Base-by-base conservation (phyloP, 2,113 vertebrate species). In the Lampris megalopsis region DNA sequence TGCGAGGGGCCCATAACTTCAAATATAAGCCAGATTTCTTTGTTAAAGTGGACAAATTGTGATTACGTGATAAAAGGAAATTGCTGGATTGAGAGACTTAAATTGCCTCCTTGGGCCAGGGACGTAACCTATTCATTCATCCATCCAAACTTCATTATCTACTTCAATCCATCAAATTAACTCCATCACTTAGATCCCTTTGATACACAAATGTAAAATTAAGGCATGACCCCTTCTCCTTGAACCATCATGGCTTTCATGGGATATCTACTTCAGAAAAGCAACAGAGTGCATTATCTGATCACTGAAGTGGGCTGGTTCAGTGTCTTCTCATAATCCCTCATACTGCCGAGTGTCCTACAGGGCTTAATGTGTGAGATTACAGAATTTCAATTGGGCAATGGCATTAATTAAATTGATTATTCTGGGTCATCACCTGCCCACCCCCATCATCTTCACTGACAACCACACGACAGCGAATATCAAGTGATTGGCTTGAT, bases 351-450 rank as follows among this genome's bases (percentile, higher is more conserved):
- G 49, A 43, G 37, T 64, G 9, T 38, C 48, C 45, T 40, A 60
- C 13, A 49, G 8, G 36, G 9, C 37, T 24, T 24, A 24, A 9
- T 41, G 24, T 13, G 36, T 6, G 5, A 36, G 47, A 5, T 9
- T 49, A 41, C 11, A 24, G 24, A 24, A 8, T 52, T n/a, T n/a
- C 11, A 36, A 52, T 11, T 66, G 48, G 10, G 10, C 13, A 47
- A 5, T 66, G 63, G 53, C 63, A 41, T 49, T 66, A 7, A 66
- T 53, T 49, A 64, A 48, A 49, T 49, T 64, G 47, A 64, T 64
- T 50, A 13, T 36, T 52, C 48, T 10, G 6, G 13, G 10, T 52
- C 36, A 53, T 66, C 53, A 66, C 40, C 47, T 38, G 48, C 58
- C 58, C 40, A 8, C 58, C 58, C 9, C 58, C 10, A 3, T 60